These are phyloP conservation scores for Gastrophysa polygoni DNA, from an alignment of 2,888 invertebrate genomes.

Conservation along the genomic window DNA sequence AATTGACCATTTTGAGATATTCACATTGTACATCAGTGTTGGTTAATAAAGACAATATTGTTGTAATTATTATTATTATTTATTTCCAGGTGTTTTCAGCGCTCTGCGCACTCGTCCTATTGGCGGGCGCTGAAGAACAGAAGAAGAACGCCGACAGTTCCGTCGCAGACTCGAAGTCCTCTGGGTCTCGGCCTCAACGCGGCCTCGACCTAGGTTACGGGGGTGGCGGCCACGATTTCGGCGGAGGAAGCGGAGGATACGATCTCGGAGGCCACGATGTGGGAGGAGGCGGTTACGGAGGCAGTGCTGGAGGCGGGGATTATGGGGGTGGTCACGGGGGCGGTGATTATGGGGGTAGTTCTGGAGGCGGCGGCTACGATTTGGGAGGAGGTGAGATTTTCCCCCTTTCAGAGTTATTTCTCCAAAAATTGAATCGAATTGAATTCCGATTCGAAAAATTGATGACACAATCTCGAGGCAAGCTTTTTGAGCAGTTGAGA, in stretches of 20 bases:
- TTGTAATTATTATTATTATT: slow-evolving; percentile 7
- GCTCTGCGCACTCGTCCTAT: slow-evolving; percentile 54
- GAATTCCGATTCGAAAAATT: no score
- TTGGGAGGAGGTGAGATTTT: slow-evolving; percentile 38
- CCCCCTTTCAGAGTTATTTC: no score
- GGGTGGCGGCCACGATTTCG: slow-evolving; percentile 47
- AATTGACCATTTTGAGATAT: no score
- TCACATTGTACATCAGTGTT: no score
- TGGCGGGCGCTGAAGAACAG: slow-evolving; percentile 54
- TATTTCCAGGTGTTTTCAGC: slow-evolving; percentile 52
- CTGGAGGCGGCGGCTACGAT: slow-evolving; percentile 45
- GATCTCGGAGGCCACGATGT: slow-evolving; percentile 50
- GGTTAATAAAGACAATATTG: no score
- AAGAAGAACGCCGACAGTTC: slow-evolving; percentile 40
- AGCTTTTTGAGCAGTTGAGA: no score
- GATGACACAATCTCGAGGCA: no score
- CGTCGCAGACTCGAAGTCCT: slow-evolving; percentile 58
- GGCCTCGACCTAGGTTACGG: slow-evolving; percentile 69
- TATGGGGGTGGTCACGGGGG: slow-evolving; percentile 53
- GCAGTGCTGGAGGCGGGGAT: slow-evolving; percentile 35
- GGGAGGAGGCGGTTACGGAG: slow-evolving; percentile 48
- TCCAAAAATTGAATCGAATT: no score
- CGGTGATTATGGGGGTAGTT: slow-evolving; percentile 40
- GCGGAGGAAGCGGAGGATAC: slow-evolving; percentile 55
- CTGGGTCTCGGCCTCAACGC: slow-evolving; percentile 63